Evolutionary conservation across 2,888 invertebrate species (phyloP).

Genomic region (Parapristionchus giblindavisi): DNA sequence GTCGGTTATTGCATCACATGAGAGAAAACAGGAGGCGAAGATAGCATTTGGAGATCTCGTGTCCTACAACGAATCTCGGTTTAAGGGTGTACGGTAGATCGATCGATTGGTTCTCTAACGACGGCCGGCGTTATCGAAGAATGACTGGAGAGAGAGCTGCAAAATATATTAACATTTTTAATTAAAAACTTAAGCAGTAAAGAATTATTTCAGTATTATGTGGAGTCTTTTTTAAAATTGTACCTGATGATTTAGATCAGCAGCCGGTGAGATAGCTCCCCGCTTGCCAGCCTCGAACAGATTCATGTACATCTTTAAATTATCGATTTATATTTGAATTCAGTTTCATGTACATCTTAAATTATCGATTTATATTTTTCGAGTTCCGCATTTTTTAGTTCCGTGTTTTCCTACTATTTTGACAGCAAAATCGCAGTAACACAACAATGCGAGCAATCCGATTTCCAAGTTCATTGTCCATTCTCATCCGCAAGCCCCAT

Average conservation of each 20-base stretch:
- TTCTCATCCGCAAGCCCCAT: too few relatives aligned
- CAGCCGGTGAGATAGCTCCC: conserved; percentile 34
- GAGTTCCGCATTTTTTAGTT: too few relatives aligned
- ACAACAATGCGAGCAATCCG: too few relatives aligned
- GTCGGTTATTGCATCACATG: background rate
- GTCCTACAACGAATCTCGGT: conserved; percentile 3
- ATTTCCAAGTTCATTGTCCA: too few relatives aligned
- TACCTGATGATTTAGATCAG: conserved; percentile 36
- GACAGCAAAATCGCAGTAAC: too few relatives aligned
- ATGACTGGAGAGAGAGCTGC: conserved; percentile 30
- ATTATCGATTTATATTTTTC: too few relatives aligned
- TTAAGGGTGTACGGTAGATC: background rate
- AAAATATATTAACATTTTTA: too few relatives aligned
- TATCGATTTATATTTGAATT: too few relatives aligned
- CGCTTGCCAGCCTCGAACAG: conserved; percentile 39
- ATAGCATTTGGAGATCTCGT: conserved; percentile 17
- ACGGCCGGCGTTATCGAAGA: conserved; percentile 32
- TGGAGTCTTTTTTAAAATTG: background rate
- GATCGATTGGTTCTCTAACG: background rate
- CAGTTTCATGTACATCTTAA: too few relatives aligned
- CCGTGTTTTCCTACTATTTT: too few relatives aligned
- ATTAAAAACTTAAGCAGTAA: background rate
- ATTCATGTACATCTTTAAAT: conserved; percentile 17
- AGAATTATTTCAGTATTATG: too few relatives aligned
- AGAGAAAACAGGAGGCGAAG: background rate